Conservation (phyloP, 2,113 vertebrate species). For the Trichomycterus rosablanca region DNA sequence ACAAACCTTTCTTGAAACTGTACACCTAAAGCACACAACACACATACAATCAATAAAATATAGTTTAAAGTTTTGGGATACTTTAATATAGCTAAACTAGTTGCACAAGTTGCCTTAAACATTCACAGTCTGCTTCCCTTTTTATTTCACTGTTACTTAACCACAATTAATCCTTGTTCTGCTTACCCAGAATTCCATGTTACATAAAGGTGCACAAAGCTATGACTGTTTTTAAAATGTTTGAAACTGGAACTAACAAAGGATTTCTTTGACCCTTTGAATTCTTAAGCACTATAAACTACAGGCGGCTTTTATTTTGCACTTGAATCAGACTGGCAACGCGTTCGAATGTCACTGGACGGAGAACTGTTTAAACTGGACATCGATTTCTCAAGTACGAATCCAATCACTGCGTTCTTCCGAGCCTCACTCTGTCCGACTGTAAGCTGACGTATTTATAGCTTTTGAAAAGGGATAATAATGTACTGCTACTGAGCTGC, state of each 20-base stretch:
- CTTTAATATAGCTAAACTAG: too few species aligned
- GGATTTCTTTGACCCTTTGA: background rate
- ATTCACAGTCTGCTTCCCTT: background rate
- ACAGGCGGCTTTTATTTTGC: slow-evolving; percentile 25
- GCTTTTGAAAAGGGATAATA: slow-evolving; percentile 33
- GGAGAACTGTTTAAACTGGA: slow-evolving; percentile 15
- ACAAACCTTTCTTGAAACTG: too few species aligned
- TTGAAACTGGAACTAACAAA: slow-evolving; percentile 7
- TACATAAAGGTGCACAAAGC: background rate
- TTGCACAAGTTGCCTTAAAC: too few species aligned
- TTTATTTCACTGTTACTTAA: background rate
- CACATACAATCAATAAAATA: too few species aligned
- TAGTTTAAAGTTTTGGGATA: too few species aligned
- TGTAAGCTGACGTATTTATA: slow-evolving; percentile 39
- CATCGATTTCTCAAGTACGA: too few species aligned
- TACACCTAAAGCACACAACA: too few species aligned
- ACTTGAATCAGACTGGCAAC: slow-evolving; percentile 39
- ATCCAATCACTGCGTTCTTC: slow-evolving; percentile 4
- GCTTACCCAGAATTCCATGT: slow-evolving; percentile 5
- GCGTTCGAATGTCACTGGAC: slow-evolving; percentile 39
- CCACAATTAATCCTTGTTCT: background rate
- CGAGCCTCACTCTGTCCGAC: slow-evolving; percentile 16
- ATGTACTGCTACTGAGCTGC: slow-evolving; percentile 47
- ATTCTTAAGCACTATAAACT: slow-evolving; percentile 7
- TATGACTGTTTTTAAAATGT: background rate